A percentile compares a stretch with the other conserved stretches of the same genome.
Evolutionary conservation across 2,888 invertebrate genomes (phyloP).

Genomic region (Eledona agricola): DNA sequence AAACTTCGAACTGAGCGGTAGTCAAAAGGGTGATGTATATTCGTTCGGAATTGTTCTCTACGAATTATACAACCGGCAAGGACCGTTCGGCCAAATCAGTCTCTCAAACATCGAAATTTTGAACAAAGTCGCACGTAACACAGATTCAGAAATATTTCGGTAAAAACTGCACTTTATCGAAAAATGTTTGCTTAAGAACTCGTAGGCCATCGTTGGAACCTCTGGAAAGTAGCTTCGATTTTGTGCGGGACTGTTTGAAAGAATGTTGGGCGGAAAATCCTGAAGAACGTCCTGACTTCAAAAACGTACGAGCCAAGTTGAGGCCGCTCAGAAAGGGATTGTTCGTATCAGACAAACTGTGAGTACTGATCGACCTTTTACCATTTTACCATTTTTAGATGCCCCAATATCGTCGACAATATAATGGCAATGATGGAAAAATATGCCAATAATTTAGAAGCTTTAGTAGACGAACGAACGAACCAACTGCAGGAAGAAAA

Average conservation of each 20-base stretch:
- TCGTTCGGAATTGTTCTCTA: conserved; percentile 89
- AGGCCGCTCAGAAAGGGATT: conserved; percentile 88
- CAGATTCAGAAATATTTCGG: conserved; percentile 67
- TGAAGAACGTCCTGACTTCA: conserved; percentile 84
- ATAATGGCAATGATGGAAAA: conserved; percentile 99
- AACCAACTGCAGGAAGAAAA: conserved; percentile 95
- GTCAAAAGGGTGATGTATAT: conserved; percentile 83
- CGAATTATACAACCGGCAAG: conserved; percentile 85
- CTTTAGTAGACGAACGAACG: conserved; percentile 91
- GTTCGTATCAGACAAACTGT: conserved; percentile 66
- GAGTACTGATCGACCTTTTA: no score
- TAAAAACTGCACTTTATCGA: conserved; percentile 59
- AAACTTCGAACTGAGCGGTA: conserved; percentile 60
- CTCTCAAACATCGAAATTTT: conserved; percentile 75
- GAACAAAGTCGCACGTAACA: conserved; percentile 67
- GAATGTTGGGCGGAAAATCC: conserved; percentile 90
- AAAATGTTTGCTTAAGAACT: conserved; percentile 5
- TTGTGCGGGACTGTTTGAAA: conserved; percentile 83
- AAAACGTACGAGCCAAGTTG: conserved; percentile 78
- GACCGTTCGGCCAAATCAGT: conserved; percentile 81
- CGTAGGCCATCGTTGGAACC: conserved; percentile 80
- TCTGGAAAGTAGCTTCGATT: conserved; percentile 83
- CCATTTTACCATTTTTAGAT: conserved; percentile 68
- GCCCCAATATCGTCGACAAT: conserved; percentile 95
- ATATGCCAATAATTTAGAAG: conserved; percentile 94